These are phyloP conservation scores for Oncorhynchus gorbuscha DNA, from an alignment of 2,113 vertebrate genomes.

Conservation along the genomic window DNA sequence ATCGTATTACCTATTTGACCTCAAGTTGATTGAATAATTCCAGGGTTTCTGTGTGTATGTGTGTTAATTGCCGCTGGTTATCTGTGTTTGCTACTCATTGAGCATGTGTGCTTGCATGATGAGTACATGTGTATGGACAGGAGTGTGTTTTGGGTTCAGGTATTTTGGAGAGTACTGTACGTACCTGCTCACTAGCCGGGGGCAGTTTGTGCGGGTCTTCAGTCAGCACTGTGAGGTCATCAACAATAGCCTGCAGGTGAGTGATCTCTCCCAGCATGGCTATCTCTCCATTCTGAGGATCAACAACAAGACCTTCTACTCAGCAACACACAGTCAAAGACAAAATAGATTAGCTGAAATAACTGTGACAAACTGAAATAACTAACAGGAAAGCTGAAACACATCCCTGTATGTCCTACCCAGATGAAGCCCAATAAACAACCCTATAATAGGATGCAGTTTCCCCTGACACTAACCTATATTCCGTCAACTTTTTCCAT, in stretches of 20 bases:
- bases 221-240: conserved; percentile 88
- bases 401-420: too few species aligned
- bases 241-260: conserved; percentile 95
- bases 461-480: too few species aligned
- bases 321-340: background rate
- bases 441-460: too few species aligned
- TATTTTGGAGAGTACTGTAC: background rate
- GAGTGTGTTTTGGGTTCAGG: background rate
- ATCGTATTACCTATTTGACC: too few species aligned
- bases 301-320: background rate
- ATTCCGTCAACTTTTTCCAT: too few species aligned
- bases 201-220: conserved; percentile 96
- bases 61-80: background rate
- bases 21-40: too few species aligned
- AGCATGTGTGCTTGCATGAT: background rate
- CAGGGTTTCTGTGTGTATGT: background rate
- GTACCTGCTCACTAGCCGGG: conserved; percentile 93
- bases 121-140: background rate
- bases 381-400: too few species aligned
- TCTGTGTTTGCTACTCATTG: too few species aligned
- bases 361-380: too few species aligned
- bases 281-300: conserved; percentile 86
- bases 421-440: too few species aligned
- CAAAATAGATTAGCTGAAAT: too few species aligned
- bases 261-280: conserved; percentile 97